Percentiles rank a stretch among this genome's conserved stretches.
phyloP scores from a whole-genome alignment of 2,888 invertebrate genomes.

The Sphaerophoria taeniata region DNA sequence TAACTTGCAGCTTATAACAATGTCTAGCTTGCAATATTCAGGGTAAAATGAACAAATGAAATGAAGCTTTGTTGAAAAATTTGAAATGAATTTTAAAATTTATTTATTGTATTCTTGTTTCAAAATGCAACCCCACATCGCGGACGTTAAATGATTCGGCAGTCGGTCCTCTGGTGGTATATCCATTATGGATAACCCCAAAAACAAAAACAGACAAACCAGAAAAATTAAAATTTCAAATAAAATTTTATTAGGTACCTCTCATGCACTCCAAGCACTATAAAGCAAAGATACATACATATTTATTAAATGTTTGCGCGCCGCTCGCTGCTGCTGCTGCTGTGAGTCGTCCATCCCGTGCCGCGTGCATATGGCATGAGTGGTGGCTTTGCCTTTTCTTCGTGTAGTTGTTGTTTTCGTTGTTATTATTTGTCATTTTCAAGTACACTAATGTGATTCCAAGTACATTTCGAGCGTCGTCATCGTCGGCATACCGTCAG shows the following conservation, averaged over 20 bases:
- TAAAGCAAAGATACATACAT: slow-evolving; percentile 57
- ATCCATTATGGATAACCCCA: slow-evolving; percentile 62
- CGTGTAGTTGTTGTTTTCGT: neutral
- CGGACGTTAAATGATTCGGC: neutral
- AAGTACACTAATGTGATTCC: slow-evolving; percentile 73
- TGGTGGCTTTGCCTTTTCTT: slow-evolving; percentile 6
- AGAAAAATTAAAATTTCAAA: slow-evolving; percentile 66
- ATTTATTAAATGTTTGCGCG: slow-evolving; percentile 55
- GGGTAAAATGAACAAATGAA: too few species aligned
- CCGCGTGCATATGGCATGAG: slow-evolving; percentile 40
- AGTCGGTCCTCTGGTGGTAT: neutral
- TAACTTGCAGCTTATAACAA: too few species aligned
- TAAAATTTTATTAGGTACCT: slow-evolving; percentile 64
- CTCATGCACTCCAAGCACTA: slow-evolving; percentile 32
- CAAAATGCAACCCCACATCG: neutral
- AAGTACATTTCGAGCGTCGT: slow-evolving; percentile 70
- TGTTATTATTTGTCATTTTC: slow-evolving; percentile 54
- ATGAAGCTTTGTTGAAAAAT: too few species aligned
- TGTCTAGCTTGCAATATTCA: too few species aligned
- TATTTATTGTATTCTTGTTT: too few species aligned
- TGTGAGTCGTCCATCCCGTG: neutral
- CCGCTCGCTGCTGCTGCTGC: neutral
- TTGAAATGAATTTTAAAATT: too few species aligned
- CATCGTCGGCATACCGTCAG: slow-evolving; percentile 40
- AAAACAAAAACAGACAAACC: neutral